These are phyloP conservation scores for Sus cebifrons DNA, from an alignment of 2,797 vertebrate species.

Conservation along the genomic window DNA sequence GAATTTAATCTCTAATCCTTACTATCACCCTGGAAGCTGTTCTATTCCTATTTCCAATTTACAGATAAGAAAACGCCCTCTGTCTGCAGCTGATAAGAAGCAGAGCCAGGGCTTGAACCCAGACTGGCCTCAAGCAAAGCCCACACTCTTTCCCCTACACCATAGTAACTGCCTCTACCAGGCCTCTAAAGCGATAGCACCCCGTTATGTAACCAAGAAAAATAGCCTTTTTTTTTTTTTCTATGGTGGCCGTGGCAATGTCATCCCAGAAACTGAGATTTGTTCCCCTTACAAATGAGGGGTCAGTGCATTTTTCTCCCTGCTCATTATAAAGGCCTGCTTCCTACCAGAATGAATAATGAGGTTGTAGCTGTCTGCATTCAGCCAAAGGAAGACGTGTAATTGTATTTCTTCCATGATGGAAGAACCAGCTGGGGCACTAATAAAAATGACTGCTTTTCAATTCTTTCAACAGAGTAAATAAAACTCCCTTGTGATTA, in stretches of 20 bases:
- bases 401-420: constrained; percentile 82
- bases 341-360: constrained; percentile 82
- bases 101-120: not conserved
- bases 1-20: not conserved
- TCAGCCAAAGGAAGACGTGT: constrained; percentile 75
- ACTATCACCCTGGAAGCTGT: not conserved
- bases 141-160: not conserved
- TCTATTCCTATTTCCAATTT: not conserved
- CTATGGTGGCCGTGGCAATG: not conserved
- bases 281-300: constrained; percentile 73
- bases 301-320: constrained; percentile 33
- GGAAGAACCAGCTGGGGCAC: constrained; percentile 80
- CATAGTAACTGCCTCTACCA: not conserved
- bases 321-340: constrained; percentile 74
- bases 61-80: not conserved
- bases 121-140: not conserved
- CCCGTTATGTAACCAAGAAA: not conserved
- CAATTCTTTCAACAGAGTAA: constrained; percentile 86
- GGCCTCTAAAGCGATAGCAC: not conserved
- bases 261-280: constrained; percentile 70
- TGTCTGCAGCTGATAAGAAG: not conserved
- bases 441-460: constrained; percentile 85
- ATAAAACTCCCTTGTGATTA: constrained; percentile 85
- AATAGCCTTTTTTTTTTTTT: not conserved
- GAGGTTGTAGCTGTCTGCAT: constrained; percentile 70